Percentiles rank a stretch among this genome's conserved stretches.
phyloP scores from a whole-genome alignment of 2,113 vertebrate genomes.

The Phainopepla nitens region DNA sequence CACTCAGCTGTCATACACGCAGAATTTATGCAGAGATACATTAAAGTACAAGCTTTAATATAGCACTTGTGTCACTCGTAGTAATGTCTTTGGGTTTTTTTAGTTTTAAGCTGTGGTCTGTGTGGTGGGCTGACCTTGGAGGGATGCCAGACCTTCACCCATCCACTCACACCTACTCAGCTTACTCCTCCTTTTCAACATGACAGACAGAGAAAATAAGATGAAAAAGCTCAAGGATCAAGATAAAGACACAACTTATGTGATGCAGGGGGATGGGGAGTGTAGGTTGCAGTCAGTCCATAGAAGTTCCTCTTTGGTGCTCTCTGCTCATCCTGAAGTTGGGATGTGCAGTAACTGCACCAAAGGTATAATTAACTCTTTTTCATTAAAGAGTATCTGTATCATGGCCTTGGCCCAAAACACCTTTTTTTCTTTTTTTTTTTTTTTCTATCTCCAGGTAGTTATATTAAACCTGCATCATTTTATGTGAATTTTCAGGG shows the following conservation, averaged over 20 bases:
- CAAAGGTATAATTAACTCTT: neutral
- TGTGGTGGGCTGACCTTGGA: neutral
- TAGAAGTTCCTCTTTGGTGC: neutral
- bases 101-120: neutral
- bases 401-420: neutral
- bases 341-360: neutral
- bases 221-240: neutral
- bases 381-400: neutral
- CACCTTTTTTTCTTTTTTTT: neutral
- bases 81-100: neutral
- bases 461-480: neutral
- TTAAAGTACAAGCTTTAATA: neutral
- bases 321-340: neutral
- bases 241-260: neutral
- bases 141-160: neutral
- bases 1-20: neutral
- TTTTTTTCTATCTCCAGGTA: neutral
- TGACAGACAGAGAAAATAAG: neutral
- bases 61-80: accelerated
- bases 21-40: neutral
- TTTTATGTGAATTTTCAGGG: neutral
- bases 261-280: accelerated
- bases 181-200: neutral
- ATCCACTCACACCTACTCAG: neutral
- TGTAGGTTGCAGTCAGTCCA: accelerated